phyloP scores from a whole-genome alignment of 2,113 vertebrate genomes.

The Catharus fuscescens region DNA sequence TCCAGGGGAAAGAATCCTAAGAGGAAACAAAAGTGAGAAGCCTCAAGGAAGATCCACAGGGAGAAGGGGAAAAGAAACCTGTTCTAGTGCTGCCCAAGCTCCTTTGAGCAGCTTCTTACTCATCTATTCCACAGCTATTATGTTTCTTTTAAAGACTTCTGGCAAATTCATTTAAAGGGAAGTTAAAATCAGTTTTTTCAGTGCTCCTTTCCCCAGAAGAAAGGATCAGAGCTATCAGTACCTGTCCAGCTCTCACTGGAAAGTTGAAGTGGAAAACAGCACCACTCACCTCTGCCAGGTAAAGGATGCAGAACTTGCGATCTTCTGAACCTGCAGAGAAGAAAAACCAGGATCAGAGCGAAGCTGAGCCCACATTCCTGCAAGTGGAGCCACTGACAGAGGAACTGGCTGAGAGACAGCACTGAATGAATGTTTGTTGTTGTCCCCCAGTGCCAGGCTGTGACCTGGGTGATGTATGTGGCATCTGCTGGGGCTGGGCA shows the following conservation, averaged over 20 bases:
- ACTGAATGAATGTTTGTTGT: background rate
- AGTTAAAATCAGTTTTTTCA: background rate
- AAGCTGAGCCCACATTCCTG: background rate
- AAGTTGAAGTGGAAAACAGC: background rate
- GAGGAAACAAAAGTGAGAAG: background rate
- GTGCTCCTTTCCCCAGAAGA: background rate
- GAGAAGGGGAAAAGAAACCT: background rate
- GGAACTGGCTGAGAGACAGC: background rate
- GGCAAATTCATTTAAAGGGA: background rate
- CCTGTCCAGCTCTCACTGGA: background rate
- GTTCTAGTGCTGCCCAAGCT: background rate
- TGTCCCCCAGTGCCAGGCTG: constrained; percentile 53
- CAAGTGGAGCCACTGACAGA: background rate
- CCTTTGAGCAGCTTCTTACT: background rate
- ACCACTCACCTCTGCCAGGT: constrained; percentile 82
- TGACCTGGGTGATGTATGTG: background rate
- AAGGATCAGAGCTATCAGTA: background rate
- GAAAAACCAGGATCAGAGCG: background rate
- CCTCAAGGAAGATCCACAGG: background rate
- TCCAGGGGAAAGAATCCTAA: background rate
- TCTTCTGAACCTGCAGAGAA: constrained; percentile 78
- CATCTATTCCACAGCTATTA: background rate
- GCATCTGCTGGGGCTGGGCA: background rate
- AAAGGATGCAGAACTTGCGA: constrained; percentile 85
- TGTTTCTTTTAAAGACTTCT: background rate